Evolutionary conservation across 2,888 invertebrate genomes (phyloP).

Genomic region (Ophion slaviceki): DNA sequence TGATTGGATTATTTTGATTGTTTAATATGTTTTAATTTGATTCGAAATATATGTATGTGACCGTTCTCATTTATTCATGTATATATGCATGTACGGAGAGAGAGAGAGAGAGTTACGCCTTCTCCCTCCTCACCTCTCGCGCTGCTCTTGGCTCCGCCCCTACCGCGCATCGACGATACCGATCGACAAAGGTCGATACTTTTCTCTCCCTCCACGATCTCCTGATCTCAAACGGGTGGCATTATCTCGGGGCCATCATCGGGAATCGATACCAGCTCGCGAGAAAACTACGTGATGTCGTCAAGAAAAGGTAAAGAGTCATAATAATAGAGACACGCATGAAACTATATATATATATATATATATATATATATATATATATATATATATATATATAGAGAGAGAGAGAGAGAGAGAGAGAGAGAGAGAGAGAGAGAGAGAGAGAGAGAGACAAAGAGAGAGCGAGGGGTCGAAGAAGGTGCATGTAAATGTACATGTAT

Average conservation of each 20-base stretch:
- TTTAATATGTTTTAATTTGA: too few relatives aligned
- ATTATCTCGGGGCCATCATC: conserved; percentile 31
- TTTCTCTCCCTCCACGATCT: conserved; percentile 21
- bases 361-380: conserved; percentile 16
- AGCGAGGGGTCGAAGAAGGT: not conserved
- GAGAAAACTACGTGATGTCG: conserved; percentile 37
- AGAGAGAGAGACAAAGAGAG: too few relatives aligned
- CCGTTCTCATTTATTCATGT: too few relatives aligned
- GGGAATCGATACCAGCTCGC: conserved; percentile 53
- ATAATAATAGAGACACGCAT: not conserved
- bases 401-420: too few relatives aligned
- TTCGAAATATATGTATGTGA: too few relatives aligned
- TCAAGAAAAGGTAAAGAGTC: not conserved
- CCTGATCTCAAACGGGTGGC: not conserved
- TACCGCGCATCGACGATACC: too few relatives aligned
- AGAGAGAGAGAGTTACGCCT: too few relatives aligned
- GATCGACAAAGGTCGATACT: not conserved
- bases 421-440: too few relatives aligned
- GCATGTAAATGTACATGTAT: conserved; percentile 15
- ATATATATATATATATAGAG: not conserved
- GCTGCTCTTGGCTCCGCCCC: too few relatives aligned
- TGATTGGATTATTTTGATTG: too few relatives aligned
- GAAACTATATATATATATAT: not conserved
- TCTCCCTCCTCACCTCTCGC: too few relatives aligned
- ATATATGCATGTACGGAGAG: too few relatives aligned